phyloP scores from a whole-genome alignment of 1,140 invertebrate species.

The Sipha flava region DNA sequence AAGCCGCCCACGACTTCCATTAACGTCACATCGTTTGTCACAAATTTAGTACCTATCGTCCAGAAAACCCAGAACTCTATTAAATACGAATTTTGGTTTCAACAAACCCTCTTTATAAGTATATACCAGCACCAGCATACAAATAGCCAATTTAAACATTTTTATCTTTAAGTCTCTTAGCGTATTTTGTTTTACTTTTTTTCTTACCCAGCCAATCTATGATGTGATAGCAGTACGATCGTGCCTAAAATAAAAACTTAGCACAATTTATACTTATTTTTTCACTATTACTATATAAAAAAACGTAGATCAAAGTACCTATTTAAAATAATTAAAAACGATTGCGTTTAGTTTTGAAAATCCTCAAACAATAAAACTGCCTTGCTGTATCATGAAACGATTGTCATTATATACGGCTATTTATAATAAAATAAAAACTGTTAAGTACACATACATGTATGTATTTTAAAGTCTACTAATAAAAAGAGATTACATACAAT shows the following conservation, averaged over 20 bases:
- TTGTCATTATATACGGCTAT: not conserved
- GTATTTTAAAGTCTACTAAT: not conserved
- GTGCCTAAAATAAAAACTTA: conserved; percentile 25
- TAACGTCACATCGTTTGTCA: conserved; percentile 30
- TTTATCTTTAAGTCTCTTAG: not conserved
- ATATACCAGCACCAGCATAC: conserved; percentile 5
- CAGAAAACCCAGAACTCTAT: conserved; percentile 25
- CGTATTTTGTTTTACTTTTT: not conserved
- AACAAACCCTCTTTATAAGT: not conserved
- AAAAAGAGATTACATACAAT: not conserved
- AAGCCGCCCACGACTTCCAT: conserved; percentile 31
- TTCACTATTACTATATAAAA: not conserved
- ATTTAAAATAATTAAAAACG: not conserved
- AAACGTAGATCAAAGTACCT: not conserved
- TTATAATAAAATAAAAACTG: not conserved
- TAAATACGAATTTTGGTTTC: conserved; percentile 27
- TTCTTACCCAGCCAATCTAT: not conserved
- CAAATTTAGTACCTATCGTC: conserved; percentile 24
- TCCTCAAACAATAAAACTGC: not conserved
- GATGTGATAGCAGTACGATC: not conserved
- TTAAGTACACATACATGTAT: not conserved
- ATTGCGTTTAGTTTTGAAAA: not conserved
- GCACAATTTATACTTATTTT: not conserved
- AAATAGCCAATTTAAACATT: conserved; percentile 23
- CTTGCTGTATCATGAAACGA: not conserved